Base-by-base conservation (phyloP, 2,888 invertebrate species). In the Lamellibrachia satsuma region DNA sequence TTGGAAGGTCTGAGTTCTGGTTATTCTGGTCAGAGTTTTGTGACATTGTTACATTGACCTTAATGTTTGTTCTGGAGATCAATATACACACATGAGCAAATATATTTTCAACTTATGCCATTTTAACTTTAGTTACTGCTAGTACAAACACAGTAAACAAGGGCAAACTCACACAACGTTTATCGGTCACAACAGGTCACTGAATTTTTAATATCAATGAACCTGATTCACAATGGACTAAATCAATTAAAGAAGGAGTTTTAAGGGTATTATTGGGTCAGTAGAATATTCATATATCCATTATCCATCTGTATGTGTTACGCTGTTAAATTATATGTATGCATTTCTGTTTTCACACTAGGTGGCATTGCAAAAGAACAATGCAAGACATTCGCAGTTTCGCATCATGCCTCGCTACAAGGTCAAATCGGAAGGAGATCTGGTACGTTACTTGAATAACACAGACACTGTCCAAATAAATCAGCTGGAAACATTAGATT, bases 341-440 rank as follows among this genome's bases (percentile, higher is more conserved):
- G 75, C 75, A 22, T 75, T 11, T 75, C 75, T 75, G 75, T 15
- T 75, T 75, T 15, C 75, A 75, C 75, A 75, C 75, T 75, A 75
- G 75, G 75, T 75, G 75, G 22, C 75, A 75, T n/a, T 75, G 22
- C 75, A 22, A 15, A 11, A 75, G 22, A 75, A 22, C 75, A 96
- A 96, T 94, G 96, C 96, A n/a, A 96, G 96, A 93, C 96, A 96
- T 93, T 96, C 96, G n/a, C 96, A 96, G 94, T 96, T 96, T 93
- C 94, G 95, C 92, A 96, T 96, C 22, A 94, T 96, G 92, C 96
- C 96, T 4, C 93, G 96, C 7, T 96, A 96, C 94, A 96, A 96
- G 95, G 96, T 96, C 90, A 96, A 96, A 93, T 96, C 96, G 6
- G 96, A 96, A 93, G 96, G 96, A n/a, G 96, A 96, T 95, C 95